Conservation (phyloP, 2,113 vertebrate species). For the Pipra filicauda region DNA sequence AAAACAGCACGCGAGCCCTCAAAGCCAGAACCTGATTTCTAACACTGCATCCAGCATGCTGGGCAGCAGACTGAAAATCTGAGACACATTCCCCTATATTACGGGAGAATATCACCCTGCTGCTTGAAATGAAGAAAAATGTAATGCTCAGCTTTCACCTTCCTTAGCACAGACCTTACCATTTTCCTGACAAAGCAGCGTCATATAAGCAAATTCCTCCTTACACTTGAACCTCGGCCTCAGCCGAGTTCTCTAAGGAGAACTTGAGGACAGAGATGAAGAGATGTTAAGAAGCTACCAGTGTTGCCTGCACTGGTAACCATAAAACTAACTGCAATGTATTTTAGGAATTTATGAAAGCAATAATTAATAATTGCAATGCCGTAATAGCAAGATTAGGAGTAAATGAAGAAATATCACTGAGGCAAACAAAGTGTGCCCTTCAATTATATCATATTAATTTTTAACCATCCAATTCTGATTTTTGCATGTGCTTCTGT, state of each 20-base stretch:
- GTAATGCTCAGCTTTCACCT: background rate
- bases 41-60: background rate
- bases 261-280: background rate
- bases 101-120: background rate
- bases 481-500: background rate
- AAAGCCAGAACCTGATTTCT: background rate
- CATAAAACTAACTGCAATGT: background rate
- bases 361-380: background rate
- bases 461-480: background rate
- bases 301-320: background rate
- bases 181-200: background rate
- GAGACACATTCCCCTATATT: background rate
- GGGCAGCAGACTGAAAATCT: background rate
- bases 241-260: background rate
- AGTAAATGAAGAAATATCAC: background rate
- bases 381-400: background rate
- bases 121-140: background rate
- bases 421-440: background rate
- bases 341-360: background rate
- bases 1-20: background rate
- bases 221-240: background rate
- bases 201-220: background rate
- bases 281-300: background rate
- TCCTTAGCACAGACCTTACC: background rate
- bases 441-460: background rate